Percentiles rank a stretch among this genome's conserved stretches.
Evolutionary conservation across 2,113 vertebrate genomes (phyloP).

Genomic region (Dipodomys stephensi): DNA sequence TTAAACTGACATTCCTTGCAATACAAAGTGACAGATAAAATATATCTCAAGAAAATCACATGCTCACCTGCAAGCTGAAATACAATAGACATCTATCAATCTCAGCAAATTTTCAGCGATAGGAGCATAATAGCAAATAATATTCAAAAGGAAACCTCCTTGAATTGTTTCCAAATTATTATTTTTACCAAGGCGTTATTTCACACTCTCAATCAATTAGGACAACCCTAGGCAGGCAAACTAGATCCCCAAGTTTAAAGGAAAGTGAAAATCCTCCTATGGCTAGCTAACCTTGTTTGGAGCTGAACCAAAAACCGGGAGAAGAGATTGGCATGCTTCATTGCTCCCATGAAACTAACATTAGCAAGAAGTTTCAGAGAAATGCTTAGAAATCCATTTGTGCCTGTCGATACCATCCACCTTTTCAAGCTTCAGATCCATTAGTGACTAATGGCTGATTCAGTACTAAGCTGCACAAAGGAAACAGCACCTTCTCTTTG

Average conservation of each 20-base stretch:
- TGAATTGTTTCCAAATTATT: slow-evolving; percentile 3
- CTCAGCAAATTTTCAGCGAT: slow-evolving; percentile 2
- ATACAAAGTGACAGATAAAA: slow-evolving; percentile 46
- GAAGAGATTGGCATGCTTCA: slow-evolving; percentile 25
- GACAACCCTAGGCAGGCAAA: slow-evolving; percentile 10
- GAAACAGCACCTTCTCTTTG: background rate
- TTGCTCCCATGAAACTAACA: background rate
- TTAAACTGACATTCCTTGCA: background rate
- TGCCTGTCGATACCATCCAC: background rate
- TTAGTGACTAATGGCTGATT: slow-evolving; percentile 38
- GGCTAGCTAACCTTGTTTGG: background rate
- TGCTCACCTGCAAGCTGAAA: background rate
- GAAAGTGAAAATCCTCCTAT: background rate
- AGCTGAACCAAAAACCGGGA: slow-evolving; percentile 10
- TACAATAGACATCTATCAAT: background rate
- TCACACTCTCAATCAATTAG: background rate
- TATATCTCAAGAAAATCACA: background rate
- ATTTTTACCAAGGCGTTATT: background rate
- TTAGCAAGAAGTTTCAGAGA: slow-evolving; percentile 33
- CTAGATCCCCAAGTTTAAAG: background rate
- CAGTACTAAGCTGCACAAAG: background rate
- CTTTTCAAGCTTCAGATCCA: slow-evolving; percentile 32
- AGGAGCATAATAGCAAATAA: background rate
- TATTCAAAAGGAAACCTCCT: slow-evolving; percentile 32
- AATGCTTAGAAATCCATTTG: slow-evolving; percentile 61